phyloP scores from a whole-genome alignment of 1,140 invertebrate genomes.

The Drepana arcuata region DNA sequence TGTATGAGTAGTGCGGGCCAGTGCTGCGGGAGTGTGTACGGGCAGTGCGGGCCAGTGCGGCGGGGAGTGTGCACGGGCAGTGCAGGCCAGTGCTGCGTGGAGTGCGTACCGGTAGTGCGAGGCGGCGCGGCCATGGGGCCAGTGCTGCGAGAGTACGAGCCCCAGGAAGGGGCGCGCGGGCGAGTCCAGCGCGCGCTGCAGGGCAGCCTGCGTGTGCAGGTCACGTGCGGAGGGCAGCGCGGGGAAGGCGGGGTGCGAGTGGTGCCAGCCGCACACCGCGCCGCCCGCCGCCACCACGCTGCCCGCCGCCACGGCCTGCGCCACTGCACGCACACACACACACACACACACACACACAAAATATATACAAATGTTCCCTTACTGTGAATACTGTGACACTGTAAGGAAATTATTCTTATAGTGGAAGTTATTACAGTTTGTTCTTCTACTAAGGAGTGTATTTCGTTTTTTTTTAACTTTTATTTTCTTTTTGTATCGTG shows the following conservation, averaged over 20 bases:
- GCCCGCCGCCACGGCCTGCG: conserved; percentile 44
- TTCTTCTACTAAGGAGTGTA: too few relatives aligned
- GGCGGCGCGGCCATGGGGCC: conserved; percentile 42
- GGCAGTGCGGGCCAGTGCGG: too few relatives aligned
- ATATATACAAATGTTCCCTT: too few relatives aligned
- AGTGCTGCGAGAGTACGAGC: conserved; percentile 54
- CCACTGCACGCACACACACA: conserved; percentile 29
- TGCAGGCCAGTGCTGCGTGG: too few relatives aligned
- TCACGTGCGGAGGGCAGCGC: conserved; percentile 47
- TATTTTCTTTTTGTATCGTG: too few relatives aligned
- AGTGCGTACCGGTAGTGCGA: conserved; percentile 59
- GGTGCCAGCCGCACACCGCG: conserved; percentile 54
- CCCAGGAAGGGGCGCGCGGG: conserved; percentile 37
- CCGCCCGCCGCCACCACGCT: conserved; percentile 22
- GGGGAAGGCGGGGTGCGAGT: conserved; percentile 62
- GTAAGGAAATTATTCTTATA: too few relatives aligned
- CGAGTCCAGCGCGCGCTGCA: conserved; percentile 41
- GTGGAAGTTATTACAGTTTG: too few relatives aligned
- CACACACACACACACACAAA: background rate
- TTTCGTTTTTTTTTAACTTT: too few relatives aligned
- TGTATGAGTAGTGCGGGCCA: too few relatives aligned
- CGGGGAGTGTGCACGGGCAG: too few relatives aligned
- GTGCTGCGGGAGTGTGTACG: too few relatives aligned
- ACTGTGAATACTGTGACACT: too few relatives aligned
- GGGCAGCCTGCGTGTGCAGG: conserved; percentile 42